phyloP scores from a whole-genome alignment of 2,888 invertebrate genomes.

The Serripes groenlandicus region DNA sequence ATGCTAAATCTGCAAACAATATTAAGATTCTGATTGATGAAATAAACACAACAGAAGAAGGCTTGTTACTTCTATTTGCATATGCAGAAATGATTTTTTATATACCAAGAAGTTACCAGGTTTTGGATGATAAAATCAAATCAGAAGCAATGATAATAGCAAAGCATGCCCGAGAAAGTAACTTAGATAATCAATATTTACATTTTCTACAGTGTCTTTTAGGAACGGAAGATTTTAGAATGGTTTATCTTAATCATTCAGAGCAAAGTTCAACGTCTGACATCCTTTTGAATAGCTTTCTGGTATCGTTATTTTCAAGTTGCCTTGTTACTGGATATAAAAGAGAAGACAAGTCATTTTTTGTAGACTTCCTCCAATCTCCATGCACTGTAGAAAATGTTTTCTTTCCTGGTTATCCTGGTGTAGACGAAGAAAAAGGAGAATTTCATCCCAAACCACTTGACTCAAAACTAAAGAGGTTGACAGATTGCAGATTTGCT shows the following conservation, averaged over 20 bases:
- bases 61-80: slow-evolving; percentile 11
- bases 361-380: slow-evolving; percentile 15
- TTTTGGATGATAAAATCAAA: slow-evolving; percentile 25
- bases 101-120: slow-evolving; percentile 18
- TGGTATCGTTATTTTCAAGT: slow-evolving; percentile 11
- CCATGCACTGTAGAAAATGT: background rate
- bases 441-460: no score
- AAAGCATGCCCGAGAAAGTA: background rate
- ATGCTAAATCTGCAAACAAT: background rate
- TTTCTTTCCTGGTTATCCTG: no score
- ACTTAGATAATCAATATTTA: background rate
- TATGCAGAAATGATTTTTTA: slow-evolving; percentile 36
- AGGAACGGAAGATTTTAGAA: slow-evolving; percentile 43
- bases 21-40: background rate
- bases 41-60: background rate
- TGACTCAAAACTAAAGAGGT: no score
- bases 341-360: background rate
- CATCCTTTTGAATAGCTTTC: slow-evolving; percentile 19
- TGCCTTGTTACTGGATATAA: background rate
- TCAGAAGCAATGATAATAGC: slow-evolving; percentile 11
- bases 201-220: slow-evolving; percentile 32
- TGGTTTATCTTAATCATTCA: slow-evolving; percentile 10
- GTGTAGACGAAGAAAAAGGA: no score
- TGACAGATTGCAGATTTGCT: no score
- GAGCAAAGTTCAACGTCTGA: slow-evolving; percentile 26